These are phyloP conservation scores for Blastobasis adustella DNA, from an alignment of 2,888 invertebrate species.

Conservation along the genomic window DNA sequence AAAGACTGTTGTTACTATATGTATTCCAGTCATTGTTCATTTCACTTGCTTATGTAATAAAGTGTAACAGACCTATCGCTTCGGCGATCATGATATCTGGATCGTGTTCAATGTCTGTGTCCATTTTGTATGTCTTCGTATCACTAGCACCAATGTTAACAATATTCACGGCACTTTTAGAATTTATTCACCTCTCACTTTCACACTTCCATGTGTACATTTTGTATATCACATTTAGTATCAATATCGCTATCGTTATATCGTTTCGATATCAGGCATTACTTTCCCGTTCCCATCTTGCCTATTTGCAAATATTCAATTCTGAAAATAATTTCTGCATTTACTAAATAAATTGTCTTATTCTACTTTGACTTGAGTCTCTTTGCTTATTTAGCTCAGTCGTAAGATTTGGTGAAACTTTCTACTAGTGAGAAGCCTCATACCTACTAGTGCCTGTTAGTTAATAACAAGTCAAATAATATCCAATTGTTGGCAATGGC, in stretches of 20 bases:
- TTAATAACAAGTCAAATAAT: too few relatives aligned
- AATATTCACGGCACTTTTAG: not conserved
- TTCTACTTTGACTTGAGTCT: too few relatives aligned
- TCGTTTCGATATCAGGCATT: too few relatives aligned
- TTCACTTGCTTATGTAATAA: slow-evolving; percentile 3
- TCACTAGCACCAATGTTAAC: slow-evolving; percentile 8
- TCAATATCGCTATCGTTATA: not conserved
- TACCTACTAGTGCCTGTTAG: too few relatives aligned
- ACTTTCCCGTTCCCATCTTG: too few relatives aligned
- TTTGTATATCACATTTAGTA: slow-evolving; percentile 7
- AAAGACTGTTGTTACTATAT: not conserved
- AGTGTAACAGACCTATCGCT: slow-evolving; percentile 59
- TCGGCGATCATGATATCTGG: slow-evolving; percentile 56
- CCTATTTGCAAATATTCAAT: too few relatives aligned
- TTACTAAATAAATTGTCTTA: too few relatives aligned
- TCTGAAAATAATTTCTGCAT: too few relatives aligned
- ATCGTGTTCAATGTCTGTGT: slow-evolving; percentile 35
- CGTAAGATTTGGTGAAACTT: too few relatives aligned
- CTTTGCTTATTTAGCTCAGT: too few relatives aligned
- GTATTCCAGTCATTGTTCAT: slow-evolving; percentile 17
- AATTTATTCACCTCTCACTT: not conserved
- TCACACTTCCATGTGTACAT: not conserved
- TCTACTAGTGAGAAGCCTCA: too few relatives aligned
- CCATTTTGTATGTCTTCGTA: slow-evolving; percentile 42
- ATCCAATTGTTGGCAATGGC: too few relatives aligned